Evolutionary conservation across 1,140 invertebrate genomes (phyloP).

Genomic region (Araneus ventricosus): DNA sequence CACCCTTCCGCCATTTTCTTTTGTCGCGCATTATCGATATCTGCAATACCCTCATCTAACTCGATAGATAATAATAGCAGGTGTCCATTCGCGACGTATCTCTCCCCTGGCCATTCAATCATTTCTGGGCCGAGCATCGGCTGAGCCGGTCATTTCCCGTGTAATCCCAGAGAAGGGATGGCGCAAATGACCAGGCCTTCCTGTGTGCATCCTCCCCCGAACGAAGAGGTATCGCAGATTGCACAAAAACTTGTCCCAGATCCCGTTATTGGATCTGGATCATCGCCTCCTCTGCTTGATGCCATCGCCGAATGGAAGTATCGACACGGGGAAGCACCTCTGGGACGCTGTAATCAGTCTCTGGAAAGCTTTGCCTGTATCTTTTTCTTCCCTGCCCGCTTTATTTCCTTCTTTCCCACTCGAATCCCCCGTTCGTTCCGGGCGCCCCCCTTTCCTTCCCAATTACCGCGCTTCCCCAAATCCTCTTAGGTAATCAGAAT

Average conservation of each 20-base stretch:
- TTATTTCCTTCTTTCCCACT: not conserved
- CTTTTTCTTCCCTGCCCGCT: not conserved
- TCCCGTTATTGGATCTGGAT: slow-evolving; percentile 28
- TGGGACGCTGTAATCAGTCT: slow-evolving; percentile 45
- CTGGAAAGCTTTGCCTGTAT: not conserved
- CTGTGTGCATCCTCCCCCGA: not conserved
- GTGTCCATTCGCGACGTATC: not conserved
- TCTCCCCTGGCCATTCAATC: not conserved
- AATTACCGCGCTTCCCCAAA: not conserved
- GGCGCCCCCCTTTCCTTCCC: not conserved
- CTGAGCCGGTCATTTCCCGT: not conserved
- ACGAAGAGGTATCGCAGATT: slow-evolving; percentile 1
- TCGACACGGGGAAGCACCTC: slow-evolving; percentile 8
- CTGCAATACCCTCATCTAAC: too few species aligned
- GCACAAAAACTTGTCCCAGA: not conserved
- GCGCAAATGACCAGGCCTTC: not conserved
- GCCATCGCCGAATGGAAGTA: slow-evolving; percentile 15
- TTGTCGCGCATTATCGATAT: too few species aligned
- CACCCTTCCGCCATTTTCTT: too few species aligned
- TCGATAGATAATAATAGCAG: not conserved
- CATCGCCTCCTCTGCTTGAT: not conserved
- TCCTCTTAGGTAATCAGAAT: not conserved
- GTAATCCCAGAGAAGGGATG: not conserved
- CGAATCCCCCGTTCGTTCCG: not conserved
- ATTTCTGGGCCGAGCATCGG: not conserved